These are phyloP conservation scores for Turnix velox DNA, from an alignment of 2,113 vertebrate species.

Conservation along the genomic window DNA sequence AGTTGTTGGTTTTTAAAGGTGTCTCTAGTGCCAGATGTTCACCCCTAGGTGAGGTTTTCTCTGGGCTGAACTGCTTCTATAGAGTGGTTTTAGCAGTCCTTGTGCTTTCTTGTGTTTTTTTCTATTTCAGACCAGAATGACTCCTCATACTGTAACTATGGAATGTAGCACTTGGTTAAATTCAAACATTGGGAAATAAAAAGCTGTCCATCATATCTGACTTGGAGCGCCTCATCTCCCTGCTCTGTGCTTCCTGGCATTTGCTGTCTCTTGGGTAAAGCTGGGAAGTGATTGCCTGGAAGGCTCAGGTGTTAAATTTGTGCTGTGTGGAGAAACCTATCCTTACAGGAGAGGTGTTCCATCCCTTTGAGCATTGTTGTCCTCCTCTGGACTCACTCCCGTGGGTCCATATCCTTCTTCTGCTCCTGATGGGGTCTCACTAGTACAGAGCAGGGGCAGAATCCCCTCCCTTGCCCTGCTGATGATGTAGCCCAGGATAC, in stretches of 20 bases:
- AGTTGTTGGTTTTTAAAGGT: not conserved
- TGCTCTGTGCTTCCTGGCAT: not conserved
- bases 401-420: not conserved
- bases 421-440: not conserved
- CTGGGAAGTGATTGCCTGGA: not conserved
- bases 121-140: not conserved
- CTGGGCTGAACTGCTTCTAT: not conserved
- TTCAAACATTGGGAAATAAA: slow-evolving; percentile 54
- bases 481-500: not conserved
- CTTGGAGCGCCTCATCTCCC: not conserved
- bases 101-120: slow-evolving; percentile 17
- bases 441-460: not conserved
- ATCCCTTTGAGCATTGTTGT: not conserved
- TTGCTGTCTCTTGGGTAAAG: not conserved
- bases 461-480: not conserved
- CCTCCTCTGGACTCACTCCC: not conserved
- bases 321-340: not conserved
- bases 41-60: not conserved
- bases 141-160: slow-evolving; percentile 21
- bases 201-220: not conserved
- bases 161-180: slow-evolving; percentile 54
- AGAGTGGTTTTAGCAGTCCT: not conserved
- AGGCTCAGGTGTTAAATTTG: not conserved
- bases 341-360: not conserved
- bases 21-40: not conserved